Conservation (phyloP, 2,797 vertebrate species). For the Pseudomugil gertrudae region DNA sequence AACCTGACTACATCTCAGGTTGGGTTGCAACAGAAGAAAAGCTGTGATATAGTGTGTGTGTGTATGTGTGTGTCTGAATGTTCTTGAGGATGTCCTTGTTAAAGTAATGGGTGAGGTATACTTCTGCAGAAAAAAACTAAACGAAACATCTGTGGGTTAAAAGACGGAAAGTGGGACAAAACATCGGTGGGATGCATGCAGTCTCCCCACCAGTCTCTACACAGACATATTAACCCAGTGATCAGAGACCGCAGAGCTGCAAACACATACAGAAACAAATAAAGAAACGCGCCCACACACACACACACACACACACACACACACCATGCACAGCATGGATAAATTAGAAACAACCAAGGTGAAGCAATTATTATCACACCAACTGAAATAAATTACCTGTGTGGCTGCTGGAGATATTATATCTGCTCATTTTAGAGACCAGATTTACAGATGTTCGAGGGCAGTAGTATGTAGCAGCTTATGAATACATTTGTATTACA, state of each 20-base stretch:
- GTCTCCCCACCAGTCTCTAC: slow-evolving; percentile 37
- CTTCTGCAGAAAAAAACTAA: slow-evolving; percentile 2
- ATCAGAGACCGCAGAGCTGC: slow-evolving; percentile 35
- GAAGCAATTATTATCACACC: slow-evolving; percentile 26
- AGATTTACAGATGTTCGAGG: slow-evolving; percentile 13
- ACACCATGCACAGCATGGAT: background rate
- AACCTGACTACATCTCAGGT: slow-evolving; percentile 38
- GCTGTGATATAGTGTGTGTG: slow-evolving; percentile 19
- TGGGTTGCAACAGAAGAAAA: slow-evolving; percentile 22
- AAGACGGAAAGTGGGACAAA: background rate
- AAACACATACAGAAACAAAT: slow-evolving; percentile 19
- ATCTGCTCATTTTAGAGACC: slow-evolving; percentile 25
- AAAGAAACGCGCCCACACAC: slow-evolving; percentile 18
- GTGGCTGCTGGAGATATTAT: slow-evolving; percentile 17
- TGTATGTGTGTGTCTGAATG: slow-evolving; percentile 12
- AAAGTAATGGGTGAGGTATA: background rate
- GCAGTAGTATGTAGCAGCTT: background rate
- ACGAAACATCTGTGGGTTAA: slow-evolving; percentile 11
- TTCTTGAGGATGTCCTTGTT: background rate
- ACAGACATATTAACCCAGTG: slow-evolving; percentile 50
- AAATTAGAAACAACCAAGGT: slow-evolving; percentile 28
- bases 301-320: background rate
- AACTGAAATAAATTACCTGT: slow-evolving; percentile 33
- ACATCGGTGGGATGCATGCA: slow-evolving; percentile 12
- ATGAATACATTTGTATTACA: background rate